Evolutionary conservation across 1,140 invertebrate genomes (phyloP).

Genomic region (Kradibia gibbosae): DNA sequence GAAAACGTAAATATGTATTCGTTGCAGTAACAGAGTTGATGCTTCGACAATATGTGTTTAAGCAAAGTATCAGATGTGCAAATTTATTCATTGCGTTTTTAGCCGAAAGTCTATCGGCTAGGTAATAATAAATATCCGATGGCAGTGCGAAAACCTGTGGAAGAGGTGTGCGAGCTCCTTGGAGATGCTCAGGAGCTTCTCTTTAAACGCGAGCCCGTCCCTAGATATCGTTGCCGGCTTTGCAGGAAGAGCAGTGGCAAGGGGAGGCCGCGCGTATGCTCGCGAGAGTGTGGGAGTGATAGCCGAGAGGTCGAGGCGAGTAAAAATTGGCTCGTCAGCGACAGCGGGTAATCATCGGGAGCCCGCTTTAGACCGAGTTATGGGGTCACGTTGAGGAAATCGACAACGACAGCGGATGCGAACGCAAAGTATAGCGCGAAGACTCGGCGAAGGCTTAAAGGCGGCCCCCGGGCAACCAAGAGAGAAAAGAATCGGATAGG

Average conservation of each 20-base stretch:
- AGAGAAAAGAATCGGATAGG: constrained; percentile 58
- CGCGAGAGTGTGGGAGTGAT: not conserved
- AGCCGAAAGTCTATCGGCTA: not conserved
- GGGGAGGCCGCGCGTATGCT: not conserved
- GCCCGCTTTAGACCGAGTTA: not conserved
- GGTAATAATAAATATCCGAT: not conserved
- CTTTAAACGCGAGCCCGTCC: no score
- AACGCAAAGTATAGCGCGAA: constrained; percentile 20
- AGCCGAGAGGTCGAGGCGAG: not conserved
- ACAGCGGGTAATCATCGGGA: not conserved
- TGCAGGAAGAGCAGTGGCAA: not conserved
- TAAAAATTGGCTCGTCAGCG: constrained; percentile 40
- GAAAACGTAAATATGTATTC: not conserved
- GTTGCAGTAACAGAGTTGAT: not conserved
- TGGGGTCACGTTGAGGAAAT: constrained; percentile 46
- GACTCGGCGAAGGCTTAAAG: not conserved
- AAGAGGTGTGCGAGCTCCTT: no score
- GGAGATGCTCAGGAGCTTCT: no score
- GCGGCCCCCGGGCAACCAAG: constrained; percentile 1
- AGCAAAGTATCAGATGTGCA: constrained; percentile 15
- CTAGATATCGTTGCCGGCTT: no score
- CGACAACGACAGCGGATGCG: constrained; percentile 45
- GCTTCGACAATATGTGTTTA: not conserved
- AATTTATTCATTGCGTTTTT: not conserved
- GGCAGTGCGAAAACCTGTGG: not conserved